phyloP scores from a whole-genome alignment of 1,140 invertebrate genomes.

The Hylaeus volcanicus region DNA sequence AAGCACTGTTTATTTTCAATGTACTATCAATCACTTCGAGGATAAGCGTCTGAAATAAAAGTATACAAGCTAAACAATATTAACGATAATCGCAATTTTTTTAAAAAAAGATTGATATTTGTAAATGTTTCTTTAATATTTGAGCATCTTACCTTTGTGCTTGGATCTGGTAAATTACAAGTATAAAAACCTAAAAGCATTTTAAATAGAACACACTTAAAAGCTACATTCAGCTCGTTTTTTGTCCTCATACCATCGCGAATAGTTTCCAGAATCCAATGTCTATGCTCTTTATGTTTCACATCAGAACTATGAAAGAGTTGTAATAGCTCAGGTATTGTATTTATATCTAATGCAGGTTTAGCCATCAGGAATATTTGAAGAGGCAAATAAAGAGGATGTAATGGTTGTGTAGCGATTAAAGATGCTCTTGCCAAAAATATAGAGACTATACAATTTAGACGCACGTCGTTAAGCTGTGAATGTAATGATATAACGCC shows the following conservation, averaged over 20 bases:
- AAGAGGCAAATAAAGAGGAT: conserved; percentile 85
- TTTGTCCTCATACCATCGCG: conserved; percentile 84
- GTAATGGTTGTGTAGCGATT: conserved; percentile 84
- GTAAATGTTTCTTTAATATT: background rate
- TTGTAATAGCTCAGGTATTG: conserved; percentile 89
- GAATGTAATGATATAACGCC: conserved; percentile 75
- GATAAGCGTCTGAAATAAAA: conserved; percentile 80
- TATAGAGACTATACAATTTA: conserved; percentile 85
- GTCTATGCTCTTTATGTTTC: conserved; percentile 82
- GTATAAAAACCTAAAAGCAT: conserved; percentile 82
- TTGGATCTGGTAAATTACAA: conserved; percentile 73
- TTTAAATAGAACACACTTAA: conserved; percentile 83
- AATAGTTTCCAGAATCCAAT: conserved; percentile 86
- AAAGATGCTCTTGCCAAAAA: conserved; percentile 86
- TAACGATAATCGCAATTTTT: background rate
- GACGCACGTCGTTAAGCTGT: conserved; percentile 77
- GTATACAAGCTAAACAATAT: conserved; percentile 23
- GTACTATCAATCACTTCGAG: conserved; percentile 83
- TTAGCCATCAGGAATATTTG: conserved; percentile 87
- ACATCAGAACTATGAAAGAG: conserved; percentile 87
- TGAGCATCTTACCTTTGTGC: conserved; percentile 78
- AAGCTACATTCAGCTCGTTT: conserved; percentile 81
- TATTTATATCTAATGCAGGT: conserved; percentile 84
- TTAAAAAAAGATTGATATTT: background rate
- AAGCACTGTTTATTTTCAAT: conserved; percentile 82